phyloP scores from a whole-genome alignment of 1,140 invertebrate genomes.

The Pseudoatta argentina region DNA sequence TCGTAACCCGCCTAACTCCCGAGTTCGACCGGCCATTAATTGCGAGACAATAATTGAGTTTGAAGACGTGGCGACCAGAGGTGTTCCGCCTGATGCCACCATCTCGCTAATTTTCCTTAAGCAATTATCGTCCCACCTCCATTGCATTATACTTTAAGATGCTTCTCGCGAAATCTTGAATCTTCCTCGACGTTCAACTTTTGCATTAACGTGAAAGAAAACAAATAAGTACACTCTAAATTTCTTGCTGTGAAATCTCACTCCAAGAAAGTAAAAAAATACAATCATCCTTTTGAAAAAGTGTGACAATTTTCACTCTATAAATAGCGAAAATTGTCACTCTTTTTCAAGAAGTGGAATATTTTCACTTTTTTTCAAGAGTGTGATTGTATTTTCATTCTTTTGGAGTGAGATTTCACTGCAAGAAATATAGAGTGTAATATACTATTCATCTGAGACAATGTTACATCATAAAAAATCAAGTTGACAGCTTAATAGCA shows the following conservation, averaged over 20 bases:
- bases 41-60: conserved; percentile 76
- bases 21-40: conserved; percentile 68
- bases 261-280: too few relatives aligned
- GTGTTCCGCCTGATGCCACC: conserved; percentile 34
- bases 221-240: background rate
- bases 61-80: conserved; percentile 44
- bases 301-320: too few relatives aligned
- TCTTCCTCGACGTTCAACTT: background rate
- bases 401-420: too few relatives aligned
- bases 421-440: too few relatives aligned
- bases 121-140: background rate
- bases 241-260: background rate
- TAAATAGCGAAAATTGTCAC: too few relatives aligned
- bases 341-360: too few relatives aligned
- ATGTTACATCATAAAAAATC: background rate
- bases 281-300: too few relatives aligned
- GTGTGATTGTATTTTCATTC: too few relatives aligned
- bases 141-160: background rate
- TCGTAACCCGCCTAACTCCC: conserved; percentile 74
- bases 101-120: conserved; percentile 18
- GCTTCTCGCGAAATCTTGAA: background rate
- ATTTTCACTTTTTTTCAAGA: too few relatives aligned
- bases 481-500: conserved; percentile 20
- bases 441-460: background rate
- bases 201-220: background rate